A percentile compares a stretch with the other conserved stretches of the same genome.
Conservation (phyloP, 2,113 vertebrate genomes). For the Spea multiplicata region DNA sequence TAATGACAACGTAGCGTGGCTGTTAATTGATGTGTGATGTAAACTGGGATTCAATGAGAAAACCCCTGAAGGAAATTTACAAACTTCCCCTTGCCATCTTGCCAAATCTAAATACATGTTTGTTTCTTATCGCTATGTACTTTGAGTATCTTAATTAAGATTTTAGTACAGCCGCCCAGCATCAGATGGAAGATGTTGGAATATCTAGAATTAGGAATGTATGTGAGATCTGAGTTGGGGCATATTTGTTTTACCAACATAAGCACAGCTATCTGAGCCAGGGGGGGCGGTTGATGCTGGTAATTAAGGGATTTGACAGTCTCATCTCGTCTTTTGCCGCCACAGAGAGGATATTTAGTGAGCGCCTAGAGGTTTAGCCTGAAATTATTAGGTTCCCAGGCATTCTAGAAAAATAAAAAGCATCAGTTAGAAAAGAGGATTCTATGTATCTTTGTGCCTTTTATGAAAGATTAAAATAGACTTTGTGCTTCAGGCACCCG, state of each 20-base stretch:
- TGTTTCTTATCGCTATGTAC: too few species aligned
- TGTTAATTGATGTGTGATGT: slow-evolving; percentile 1
- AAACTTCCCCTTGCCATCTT: neutral
- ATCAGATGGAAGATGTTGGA: too few species aligned
- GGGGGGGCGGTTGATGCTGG: neutral
- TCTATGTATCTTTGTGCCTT: slow-evolving; percentile 32
- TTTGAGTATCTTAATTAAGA: neutral
- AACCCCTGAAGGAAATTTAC: neutral
- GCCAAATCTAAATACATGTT: neutral
- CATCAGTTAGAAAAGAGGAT: neutral
- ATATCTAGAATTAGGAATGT: too few species aligned
- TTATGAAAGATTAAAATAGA: slow-evolving; percentile 8
- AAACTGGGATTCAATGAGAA: neutral
- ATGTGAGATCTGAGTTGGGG: too few species aligned
- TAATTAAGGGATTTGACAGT: neutral
- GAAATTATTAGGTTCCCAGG: neutral
- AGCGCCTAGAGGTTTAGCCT: neutral
- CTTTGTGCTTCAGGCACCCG: slow-evolving; percentile 6
- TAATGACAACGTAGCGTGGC: neutral
- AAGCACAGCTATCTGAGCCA: too few species aligned
- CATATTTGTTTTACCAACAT: neutral
- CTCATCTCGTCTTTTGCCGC: neutral
- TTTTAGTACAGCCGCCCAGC: neutral
- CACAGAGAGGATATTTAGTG: neutral
- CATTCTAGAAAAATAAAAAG: neutral